Evolutionary conservation across 23 tunicate genomes (phyloP).

Genomic region (Oikopleura vanhoeffeni): DNA sequence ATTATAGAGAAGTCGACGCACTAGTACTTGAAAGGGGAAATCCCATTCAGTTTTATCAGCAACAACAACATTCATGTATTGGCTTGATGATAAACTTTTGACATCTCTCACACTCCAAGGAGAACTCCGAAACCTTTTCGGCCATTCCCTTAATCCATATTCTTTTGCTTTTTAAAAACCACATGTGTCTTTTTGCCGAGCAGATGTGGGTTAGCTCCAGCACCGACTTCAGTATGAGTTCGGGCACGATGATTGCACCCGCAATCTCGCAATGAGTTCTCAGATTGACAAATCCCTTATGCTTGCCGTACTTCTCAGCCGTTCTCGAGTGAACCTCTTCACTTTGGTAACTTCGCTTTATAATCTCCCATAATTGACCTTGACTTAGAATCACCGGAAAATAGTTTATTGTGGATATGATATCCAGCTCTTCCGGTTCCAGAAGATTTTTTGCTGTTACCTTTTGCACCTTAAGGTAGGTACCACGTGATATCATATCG

Average conservation of each 20-base stretch:
- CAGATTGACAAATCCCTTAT: neutral
- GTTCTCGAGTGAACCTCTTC: neutral
- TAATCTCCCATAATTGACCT: neutral
- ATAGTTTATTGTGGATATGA: neutral
- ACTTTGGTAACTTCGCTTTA: neutral
- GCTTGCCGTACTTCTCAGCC: neutral
- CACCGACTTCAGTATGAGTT: no score
- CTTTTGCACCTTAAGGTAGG: neutral
- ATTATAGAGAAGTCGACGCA: no score
- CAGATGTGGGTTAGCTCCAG: neutral
- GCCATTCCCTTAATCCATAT: neutral
- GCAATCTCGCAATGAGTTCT: neutral
- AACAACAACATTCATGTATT: no score
- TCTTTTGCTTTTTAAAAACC: neutral
- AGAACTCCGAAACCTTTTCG: neutral
- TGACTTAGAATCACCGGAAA: neutral
- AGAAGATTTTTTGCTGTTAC: neutral
- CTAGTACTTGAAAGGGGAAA: no score
- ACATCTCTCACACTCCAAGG: neutral
- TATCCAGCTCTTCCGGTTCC: neutral
- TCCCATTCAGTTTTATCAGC: no score
- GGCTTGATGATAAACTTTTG: neutral
- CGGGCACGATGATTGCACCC: neutral
- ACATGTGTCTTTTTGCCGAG: neutral
- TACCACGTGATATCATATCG: neutral